These are phyloP conservation scores for Rhabdomys pumilio DNA, from an alignment of 2,797 vertebrate genomes.

Conservation along the genomic window DNA sequence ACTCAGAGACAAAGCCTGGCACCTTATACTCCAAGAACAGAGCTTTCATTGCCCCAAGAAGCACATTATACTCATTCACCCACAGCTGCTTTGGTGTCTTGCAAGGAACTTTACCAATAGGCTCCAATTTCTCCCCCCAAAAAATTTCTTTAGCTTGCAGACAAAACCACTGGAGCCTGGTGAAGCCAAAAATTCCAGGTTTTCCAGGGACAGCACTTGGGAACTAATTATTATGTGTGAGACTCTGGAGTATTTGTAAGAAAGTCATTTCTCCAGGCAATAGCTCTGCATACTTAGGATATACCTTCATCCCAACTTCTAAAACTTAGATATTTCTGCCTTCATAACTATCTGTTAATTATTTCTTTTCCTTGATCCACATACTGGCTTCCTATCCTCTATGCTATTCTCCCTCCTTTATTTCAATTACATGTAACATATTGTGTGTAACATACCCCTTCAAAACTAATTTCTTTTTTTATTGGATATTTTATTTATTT, in stretches of 20 bases:
- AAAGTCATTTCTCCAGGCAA: neutral
- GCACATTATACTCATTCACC: neutral
- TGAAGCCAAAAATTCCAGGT: neutral
- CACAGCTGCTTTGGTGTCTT: neutral
- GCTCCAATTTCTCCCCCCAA: neutral
- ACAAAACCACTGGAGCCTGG: conserved; percentile 21
- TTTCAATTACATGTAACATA: neutral
- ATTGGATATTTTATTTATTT: too few relatives aligned
- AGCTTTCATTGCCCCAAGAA: neutral
- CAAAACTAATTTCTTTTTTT: neutral
- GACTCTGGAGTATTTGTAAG: neutral
- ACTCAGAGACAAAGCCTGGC: neutral
- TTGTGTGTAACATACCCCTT: neutral
- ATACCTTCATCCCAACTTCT: neutral
- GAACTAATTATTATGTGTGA: neutral
- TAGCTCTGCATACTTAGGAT: neutral
- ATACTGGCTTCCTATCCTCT: neutral
- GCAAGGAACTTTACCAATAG: neutral
- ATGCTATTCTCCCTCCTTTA: neutral
- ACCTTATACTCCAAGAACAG: neutral
- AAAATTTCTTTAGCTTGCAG: neutral
- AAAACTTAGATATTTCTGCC: neutral
- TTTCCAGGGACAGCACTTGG: neutral
- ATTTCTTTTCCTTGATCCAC: neutral
- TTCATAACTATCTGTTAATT: conserved; percentile 3